Evolutionary conservation across 2,797 vertebrate genomes (phyloP), one percentile per base, ranked within the genome.

Genomic region (Lithobates sylvaticus): DNA sequence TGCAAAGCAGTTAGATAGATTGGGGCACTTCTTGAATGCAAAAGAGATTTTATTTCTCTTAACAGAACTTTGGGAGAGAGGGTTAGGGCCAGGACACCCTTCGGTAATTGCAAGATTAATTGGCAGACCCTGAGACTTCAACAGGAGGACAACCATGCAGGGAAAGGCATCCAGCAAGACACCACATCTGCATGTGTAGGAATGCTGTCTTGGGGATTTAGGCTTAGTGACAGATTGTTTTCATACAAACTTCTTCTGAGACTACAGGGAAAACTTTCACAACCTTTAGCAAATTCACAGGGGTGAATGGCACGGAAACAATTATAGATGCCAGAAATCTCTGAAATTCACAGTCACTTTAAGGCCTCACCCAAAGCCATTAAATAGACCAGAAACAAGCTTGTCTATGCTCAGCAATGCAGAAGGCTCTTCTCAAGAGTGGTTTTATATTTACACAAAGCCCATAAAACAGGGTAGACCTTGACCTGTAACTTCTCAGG

Each of bases 381-480:
- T 84, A 84, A 84, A 76, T 23, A 29, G n/a, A 34, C 70, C 42
- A 54, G 29, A 34, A 80, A 84, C 81, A 32, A 74, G 64, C 83
- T 87, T 87, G 69, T 68, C 44, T 39, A 44, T 7, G 36, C 58
- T 74, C 69, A 54, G 34, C 70, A 79, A 75, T 61, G 76, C 42
- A 88, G 86, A 90, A 90, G 82, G 78, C 77, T 89, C 86, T 88
- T 85, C 81, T 82, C 89, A 85, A 73, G 86, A 65, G 27, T 3
- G 50, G 23, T 88, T 70, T 87, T 90, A 76, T 91, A 88, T 88
- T 89, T 93, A 88, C 89, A 89, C 76, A 90, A 89, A 90, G 89
- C 84, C 61, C 91, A 90, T 90, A 92, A 89, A 91, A 5, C 86
- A 54, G 12, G 26, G 47, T 75, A 87, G 81, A 87, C 86, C 86